Evolutionary conservation across 2,888 invertebrate genomes (phyloP), one percentile per base, ranked within the genome.

Genomic region (Lobophora halterata): DNA sequence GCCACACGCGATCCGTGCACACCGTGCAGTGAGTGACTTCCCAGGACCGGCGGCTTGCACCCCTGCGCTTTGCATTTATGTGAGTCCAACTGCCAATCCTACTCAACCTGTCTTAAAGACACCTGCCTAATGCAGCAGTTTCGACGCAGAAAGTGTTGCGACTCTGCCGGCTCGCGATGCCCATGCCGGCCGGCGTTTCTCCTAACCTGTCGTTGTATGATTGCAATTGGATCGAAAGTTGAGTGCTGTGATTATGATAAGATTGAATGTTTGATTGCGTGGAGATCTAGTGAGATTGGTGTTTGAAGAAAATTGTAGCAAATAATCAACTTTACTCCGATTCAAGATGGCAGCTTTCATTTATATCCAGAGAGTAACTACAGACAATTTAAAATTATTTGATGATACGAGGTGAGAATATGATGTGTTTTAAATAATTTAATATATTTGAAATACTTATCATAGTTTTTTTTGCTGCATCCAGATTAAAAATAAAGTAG

Each of bases 151-250:
- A 42, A 28, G 41, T 36, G 35, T 16, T 33, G 21, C 16, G 23
- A 32, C 29, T 20, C 9, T n/a, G 26, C 37, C 26, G 33, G 37
- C 43, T 26, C 52, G 39, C 56, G 55, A 55, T 44, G 58, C 62
- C 53, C 50, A n/a, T n/a, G 76, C 79, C 76, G 78, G 79, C 82
- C 80, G 80, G 79, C 79, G 66, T 75, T 72, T 65, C 67, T 63
- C 67, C 65, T 79, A 76, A 69, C 68, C 68, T 66, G 58, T 58
- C 64, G 62, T 35, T 39, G 31, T 40, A 40, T 33, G 24, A 37
- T 28, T 26, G 27, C 30, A 27, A 41, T 29, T 35, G 41, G 25
- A 37, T 39, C 24, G 38, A 54, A 54, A 46, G 25, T 39, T 31
- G 30, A 45, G 44, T 45, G 44, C 35, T 32, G 44, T 45, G 44